Evolutionary conservation across 37 sponge, comb jelly and placozoan species (phyloP).

Genomic region (Ephydatia muelleri): DNA sequence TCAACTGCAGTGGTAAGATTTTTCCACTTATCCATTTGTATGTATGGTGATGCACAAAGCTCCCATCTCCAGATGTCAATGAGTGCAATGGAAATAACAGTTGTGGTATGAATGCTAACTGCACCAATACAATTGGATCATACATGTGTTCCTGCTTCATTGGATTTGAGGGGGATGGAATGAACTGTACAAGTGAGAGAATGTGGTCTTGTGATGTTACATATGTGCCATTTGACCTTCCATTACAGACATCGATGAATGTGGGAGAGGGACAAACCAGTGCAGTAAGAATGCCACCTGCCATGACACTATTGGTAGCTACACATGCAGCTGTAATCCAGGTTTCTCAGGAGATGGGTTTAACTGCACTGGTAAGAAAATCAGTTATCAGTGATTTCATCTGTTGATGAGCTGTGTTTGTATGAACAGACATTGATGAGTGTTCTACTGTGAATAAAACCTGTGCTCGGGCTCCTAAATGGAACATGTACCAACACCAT

Average conservation of each 20-base stretch:
- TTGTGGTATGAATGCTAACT: slow-evolving; percentile 12
- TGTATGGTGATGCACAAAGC: not conserved
- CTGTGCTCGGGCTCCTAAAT: slow-evolving; percentile 1
- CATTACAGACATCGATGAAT: slow-evolving; percentile 18
- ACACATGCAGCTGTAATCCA: slow-evolving; percentile 33
- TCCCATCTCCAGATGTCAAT: slow-evolving; percentile 30
- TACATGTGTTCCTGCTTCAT: not conserved
- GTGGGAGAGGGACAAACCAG: not conserved
- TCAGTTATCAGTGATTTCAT: not conserved
- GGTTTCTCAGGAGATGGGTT: slow-evolving; percentile 38
- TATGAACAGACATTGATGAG: slow-evolving; percentile 37
- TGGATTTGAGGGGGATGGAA: slow-evolving; percentile 41
- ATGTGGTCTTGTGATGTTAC: not conserved
- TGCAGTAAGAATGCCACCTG: slow-evolving; percentile 38
- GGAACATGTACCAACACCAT: slow-evolving; percentile 44
- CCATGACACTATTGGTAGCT: slow-evolving; percentile 42
- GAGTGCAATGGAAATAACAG: slow-evolving; percentile 6
- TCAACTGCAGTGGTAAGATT: slow-evolving; percentile 21
- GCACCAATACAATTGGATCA: slow-evolving; percentile 10
- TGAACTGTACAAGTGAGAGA: slow-evolving; percentile 37
- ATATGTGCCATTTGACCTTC: not conserved
- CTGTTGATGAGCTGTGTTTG: not conserved
- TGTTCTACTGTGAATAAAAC: not conserved
- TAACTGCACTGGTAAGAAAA: slow-evolving; percentile 25
- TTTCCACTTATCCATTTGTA: not conserved